phyloP scores from a whole-genome alignment of 37 sponge, comb jelly and placozoan species.

The Dysidea cf. avara region DNA sequence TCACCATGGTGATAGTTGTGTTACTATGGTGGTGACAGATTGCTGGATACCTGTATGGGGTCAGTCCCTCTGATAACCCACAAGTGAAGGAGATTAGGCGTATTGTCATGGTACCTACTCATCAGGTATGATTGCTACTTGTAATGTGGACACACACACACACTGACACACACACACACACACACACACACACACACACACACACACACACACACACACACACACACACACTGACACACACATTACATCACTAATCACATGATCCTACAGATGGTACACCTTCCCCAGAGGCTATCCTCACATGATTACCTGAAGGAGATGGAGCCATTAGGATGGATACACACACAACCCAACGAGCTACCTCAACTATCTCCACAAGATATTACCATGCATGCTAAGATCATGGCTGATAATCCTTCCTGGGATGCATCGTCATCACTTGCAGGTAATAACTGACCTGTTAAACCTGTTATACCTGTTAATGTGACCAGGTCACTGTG shows the following conservation, averaged over 20 bases:
- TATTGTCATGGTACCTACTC: conserved; percentile 95
- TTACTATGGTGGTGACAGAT: conserved; percentile 50
- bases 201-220: neutral
- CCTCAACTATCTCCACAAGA: conserved; percentile 99
- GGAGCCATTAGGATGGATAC: conserved; percentile 99
- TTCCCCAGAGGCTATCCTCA: conserved; percentile 81
- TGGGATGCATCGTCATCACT: conserved; percentile 97
- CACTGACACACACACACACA: neutral
- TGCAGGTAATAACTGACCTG: conserved; percentile 73
- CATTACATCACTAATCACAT: neutral
- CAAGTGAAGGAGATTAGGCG: conserved; percentile 99
- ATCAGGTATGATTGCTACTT: conserved; percentile 52
- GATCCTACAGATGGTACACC: conserved; percentile 69
- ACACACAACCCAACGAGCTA: conserved; percentile 99
- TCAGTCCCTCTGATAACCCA: conserved; percentile 97
- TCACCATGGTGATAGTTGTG: neutral
- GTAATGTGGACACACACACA: too few species aligned
- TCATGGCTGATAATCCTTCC: conserved; percentile 91
- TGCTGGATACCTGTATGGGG: conserved; percentile 96
- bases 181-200: neutral
- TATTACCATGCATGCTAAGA: conserved; percentile 93
- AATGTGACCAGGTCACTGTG: too few species aligned
- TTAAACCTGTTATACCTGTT: too few species aligned
- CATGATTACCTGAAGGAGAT: conserved; percentile 99
- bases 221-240: too few species aligned